Evolutionary conservation across 2,797 vertebrate species (phyloP).

Genomic region (Typhlichthys eigenmanni): DNA sequence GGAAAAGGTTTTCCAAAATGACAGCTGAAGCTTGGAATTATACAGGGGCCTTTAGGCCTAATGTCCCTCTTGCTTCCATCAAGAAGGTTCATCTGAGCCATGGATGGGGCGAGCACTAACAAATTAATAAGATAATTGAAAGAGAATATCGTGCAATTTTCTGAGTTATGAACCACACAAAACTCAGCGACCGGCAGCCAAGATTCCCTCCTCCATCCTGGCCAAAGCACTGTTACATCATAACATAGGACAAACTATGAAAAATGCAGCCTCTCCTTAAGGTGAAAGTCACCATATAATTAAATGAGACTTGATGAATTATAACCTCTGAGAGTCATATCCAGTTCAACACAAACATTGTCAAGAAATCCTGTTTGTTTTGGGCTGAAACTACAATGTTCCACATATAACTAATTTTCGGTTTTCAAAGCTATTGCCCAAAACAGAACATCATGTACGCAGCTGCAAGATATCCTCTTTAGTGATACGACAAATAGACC

Average conservation of each 20-base stretch:
- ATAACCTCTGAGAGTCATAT: slow-evolving; percentile 33
- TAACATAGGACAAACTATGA: slow-evolving; percentile 27
- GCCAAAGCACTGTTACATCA: slow-evolving; percentile 44
- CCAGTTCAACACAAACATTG: slow-evolving; percentile 19
- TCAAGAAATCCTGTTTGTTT: slow-evolving; percentile 48
- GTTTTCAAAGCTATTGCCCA: slow-evolving; percentile 10
- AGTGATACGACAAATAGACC: background rate
- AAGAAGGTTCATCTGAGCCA: too few species aligned
- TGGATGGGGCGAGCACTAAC: too few species aligned
- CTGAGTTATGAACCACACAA: slow-evolving; percentile 17
- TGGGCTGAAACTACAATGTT: slow-evolving; percentile 18
- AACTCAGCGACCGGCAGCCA: slow-evolving; percentile 31
- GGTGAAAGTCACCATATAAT: slow-evolving; percentile 41
- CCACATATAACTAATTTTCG: background rate
- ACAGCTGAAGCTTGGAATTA: too few species aligned
- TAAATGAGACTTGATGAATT: slow-evolving; percentile 35
- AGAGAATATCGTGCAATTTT: slow-evolving; percentile 35
- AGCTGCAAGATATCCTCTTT: slow-evolving; percentile 8
- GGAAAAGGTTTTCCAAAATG: too few species aligned
- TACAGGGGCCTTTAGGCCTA: too few species aligned
- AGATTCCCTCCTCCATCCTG: slow-evolving; percentile 54
- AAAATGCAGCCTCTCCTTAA: slow-evolving; percentile 23
- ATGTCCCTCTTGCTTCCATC: too few species aligned
- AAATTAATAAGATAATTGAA: background rate
- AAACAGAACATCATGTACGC: slow-evolving; percentile 17